Percentiles rank a stretch among this genome's conserved stretches.
Conservation (phyloP, 92 coral and sea anemone genomes). For the Zoanthus solanderi region DNA sequence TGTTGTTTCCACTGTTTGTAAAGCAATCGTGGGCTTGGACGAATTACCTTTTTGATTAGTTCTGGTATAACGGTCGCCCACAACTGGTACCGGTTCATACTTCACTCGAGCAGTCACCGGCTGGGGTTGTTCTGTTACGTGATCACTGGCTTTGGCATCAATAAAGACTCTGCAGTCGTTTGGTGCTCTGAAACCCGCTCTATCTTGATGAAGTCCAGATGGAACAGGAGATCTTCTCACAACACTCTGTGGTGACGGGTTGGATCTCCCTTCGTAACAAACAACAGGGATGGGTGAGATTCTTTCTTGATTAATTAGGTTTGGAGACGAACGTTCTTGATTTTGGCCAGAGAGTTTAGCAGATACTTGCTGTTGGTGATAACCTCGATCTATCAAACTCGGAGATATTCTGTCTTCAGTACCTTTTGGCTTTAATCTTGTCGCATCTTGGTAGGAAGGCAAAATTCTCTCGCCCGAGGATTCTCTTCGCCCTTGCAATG, state of each 20-base stretch:
- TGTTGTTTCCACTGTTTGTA: background rate
- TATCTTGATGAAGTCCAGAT: background rate
- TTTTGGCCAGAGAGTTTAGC: background rate
- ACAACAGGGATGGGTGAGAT: background rate
- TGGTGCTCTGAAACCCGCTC: background rate
- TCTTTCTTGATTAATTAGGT: background rate
- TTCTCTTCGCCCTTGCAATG: conserved; percentile 15
- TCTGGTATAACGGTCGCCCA: background rate
- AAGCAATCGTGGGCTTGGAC: background rate
- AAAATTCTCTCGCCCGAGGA: background rate
- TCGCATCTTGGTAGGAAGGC: conserved; percentile 33
- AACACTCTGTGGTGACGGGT: background rate
- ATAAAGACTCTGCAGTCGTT: background rate
- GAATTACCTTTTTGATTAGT: background rate
- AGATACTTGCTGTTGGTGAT: background rate
- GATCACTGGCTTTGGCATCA: background rate
- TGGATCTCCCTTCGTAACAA: background rate
- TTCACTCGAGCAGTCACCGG: conserved; percentile 34
- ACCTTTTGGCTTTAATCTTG: conserved; percentile 13
- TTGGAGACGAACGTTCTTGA: background rate
- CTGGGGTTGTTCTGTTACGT: background rate
- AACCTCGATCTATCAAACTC: background rate
- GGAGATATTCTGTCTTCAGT: conserved; percentile 1
- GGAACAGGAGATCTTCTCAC: conserved; percentile 12
- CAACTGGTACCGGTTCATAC: conserved; percentile 9